phyloP scores from a whole-genome alignment of 2,797 vertebrate species.

The Cygnus olor region DNA sequence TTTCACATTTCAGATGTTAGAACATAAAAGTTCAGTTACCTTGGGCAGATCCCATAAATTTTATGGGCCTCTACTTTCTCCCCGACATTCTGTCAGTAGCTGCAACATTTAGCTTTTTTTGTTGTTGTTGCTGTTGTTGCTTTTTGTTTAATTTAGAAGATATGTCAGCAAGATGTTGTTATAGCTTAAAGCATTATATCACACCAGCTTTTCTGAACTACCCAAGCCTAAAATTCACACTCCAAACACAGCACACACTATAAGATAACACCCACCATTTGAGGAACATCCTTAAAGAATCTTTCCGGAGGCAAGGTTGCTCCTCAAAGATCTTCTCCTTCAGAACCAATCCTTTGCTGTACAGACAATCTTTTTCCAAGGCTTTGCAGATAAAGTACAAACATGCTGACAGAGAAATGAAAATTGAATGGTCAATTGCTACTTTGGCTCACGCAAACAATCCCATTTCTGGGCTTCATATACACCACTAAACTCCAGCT shows the following conservation, averaged over 20 bases:
- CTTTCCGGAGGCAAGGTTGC: slow-evolving; percentile 91
- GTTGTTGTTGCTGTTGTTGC: neutral
- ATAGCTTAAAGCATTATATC: neutral
- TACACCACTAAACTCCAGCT: neutral
- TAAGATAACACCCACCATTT: slow-evolving; percentile 83
- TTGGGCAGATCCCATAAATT: neutral
- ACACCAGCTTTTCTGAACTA: neutral
- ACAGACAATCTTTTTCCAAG: slow-evolving; percentile 91
- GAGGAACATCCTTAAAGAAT: slow-evolving; percentile 93
- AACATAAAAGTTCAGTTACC: neutral
- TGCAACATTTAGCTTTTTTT: neutral
- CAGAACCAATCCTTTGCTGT: slow-evolving; percentile 93
- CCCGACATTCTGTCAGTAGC: neutral
- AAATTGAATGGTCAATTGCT: neutral
- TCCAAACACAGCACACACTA: neutral
- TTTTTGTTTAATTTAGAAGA: neutral
- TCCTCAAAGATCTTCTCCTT: slow-evolving; percentile 97
- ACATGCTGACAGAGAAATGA: slow-evolving; percentile 82
- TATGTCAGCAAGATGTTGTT: neutral
- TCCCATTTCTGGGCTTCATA: neutral
- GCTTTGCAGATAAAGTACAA: slow-evolving; percentile 97
- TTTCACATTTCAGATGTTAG: neutral
- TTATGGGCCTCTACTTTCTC: neutral
- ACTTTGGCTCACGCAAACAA: neutral
- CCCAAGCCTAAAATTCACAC: neutral